Conservation (phyloP, 2,888 invertebrate genomes). For the Sinohyriopsis cumingii region DNA sequence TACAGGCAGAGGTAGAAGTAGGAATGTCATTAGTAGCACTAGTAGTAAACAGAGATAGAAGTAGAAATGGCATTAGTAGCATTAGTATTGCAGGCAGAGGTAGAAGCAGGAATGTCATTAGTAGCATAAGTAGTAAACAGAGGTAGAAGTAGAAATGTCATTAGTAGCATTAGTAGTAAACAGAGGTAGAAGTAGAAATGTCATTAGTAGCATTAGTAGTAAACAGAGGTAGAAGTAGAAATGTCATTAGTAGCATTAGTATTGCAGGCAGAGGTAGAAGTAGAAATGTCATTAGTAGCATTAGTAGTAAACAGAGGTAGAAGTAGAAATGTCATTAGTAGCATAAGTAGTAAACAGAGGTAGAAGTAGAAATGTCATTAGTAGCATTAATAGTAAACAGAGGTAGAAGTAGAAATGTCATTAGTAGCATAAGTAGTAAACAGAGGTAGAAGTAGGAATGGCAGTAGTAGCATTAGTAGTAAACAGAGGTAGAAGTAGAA, state of each 20-base stretch:
- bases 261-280: not conserved
- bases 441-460: not conserved
- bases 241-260: not conserved
- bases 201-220: not conserved
- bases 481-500: not conserved
- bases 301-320: not conserved
- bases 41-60: too few relatives aligned
- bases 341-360: not conserved
- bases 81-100: not conserved
- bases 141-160: constrained; percentile 1
- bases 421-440: not conserved
- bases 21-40: not conserved
- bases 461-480: constrained; percentile 1
- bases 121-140: constrained; percentile 3
- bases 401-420: not conserved
- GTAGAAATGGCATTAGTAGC: not conserved
- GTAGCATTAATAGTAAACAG: not conserved
- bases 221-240: not conserved
- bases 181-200: not conserved
- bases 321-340: not conserved
- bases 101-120: not conserved
- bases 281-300: not conserved
- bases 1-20: not conserved
- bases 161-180: not conserved
- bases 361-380: not conserved